These are phyloP conservation scores for Dolichopus griseipennis DNA, from an alignment of 2,888 invertebrate genomes.

Conservation along the genomic window DNA sequence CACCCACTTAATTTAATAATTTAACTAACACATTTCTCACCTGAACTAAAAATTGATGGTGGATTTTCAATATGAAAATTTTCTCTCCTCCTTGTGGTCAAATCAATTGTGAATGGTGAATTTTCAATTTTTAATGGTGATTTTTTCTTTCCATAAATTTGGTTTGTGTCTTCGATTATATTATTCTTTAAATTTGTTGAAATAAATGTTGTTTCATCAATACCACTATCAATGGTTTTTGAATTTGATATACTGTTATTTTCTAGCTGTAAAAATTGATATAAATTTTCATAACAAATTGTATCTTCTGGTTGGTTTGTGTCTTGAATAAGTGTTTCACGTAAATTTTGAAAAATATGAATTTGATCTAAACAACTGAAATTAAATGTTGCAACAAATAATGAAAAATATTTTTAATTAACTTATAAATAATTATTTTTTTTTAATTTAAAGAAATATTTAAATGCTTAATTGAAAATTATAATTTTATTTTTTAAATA, in stretches of 20 bases:
- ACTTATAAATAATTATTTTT: too few relatives aligned
- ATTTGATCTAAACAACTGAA: constrained; percentile 41
- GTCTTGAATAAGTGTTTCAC: constrained; percentile 41
- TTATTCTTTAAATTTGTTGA: not conserved
- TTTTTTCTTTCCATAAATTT: not conserved
- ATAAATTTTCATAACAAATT: constrained; percentile 31
- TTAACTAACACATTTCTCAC: not conserved
- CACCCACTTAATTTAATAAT: too few relatives aligned
- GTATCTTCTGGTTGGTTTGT: constrained; percentile 35
- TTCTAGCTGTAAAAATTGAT: constrained; percentile 17
- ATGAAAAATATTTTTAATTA: too few relatives aligned
- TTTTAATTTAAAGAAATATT: too few relatives aligned
- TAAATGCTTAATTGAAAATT: too few relatives aligned
- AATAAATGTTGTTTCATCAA: constrained; percentile 10
- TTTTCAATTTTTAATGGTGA: not conserved
- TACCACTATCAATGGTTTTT: not conserved
- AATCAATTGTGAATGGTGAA: constrained; percentile 11
- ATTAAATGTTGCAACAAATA: too few relatives aligned
- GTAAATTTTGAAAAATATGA: constrained; percentile 42
- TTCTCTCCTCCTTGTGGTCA: not conserved
- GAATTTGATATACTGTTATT: constrained; percentile 17
- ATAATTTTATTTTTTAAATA: too few relatives aligned
- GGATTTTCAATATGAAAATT: constrained; percentile 18
- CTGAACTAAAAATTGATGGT: constrained; percentile 22
- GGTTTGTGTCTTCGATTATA: constrained; percentile 13